Evolutionary conservation across 2,113 vertebrate species (phyloP).

Genomic region (Ciconia maguari): DNA sequence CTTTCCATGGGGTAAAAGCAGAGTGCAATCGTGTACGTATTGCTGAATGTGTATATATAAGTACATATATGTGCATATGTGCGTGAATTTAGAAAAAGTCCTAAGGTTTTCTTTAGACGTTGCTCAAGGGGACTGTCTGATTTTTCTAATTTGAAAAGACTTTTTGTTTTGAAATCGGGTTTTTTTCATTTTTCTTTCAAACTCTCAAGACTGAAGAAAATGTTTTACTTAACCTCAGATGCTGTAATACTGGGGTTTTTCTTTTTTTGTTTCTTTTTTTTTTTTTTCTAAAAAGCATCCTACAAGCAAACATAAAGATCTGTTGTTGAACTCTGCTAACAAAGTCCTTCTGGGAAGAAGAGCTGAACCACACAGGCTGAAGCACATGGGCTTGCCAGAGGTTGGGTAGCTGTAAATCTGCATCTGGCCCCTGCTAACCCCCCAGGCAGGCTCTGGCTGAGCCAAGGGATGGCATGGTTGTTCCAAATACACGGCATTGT

Average conservation of each 20-base stretch:
- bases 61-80: no score
- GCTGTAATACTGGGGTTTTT: neutral
- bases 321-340: neutral
- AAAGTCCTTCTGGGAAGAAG: neutral
- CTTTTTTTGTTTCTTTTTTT: fast-evolving
- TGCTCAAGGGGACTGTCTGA: neutral
- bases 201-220: neutral
- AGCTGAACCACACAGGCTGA: neutral
- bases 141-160: neutral
- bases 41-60: neutral
- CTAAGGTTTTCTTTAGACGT: neutral
- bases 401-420: neutral
- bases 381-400: neutral
- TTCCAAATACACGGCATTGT: neutral
- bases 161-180: neutral
- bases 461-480: fast-evolving
- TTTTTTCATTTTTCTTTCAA: neutral
- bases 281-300: neutral
- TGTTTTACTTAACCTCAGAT: neutral
- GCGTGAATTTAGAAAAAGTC: neutral
- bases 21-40: fast-evolving
- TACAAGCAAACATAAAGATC: neutral
- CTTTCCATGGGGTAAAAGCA: neutral
- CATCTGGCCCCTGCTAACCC: neutral
- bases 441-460: neutral